phyloP scores from a whole-genome alignment of 2,888 invertebrate genomes.

The Hypomecis punctinalis region DNA sequence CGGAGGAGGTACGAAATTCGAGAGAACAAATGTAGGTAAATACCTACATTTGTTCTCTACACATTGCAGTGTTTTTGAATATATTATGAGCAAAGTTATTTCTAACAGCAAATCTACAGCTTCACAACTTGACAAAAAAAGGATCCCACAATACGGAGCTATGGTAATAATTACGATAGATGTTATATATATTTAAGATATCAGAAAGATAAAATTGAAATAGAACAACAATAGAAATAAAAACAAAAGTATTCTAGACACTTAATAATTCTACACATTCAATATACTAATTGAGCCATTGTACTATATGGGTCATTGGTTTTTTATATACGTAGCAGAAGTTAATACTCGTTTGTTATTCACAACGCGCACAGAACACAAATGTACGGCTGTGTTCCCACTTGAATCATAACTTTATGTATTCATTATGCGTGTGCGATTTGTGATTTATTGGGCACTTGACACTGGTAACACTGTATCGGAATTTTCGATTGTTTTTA shows the following conservation, averaged over 20 bases:
- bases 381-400: constrained; percentile 35
- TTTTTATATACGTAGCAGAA: constrained; percentile 26
- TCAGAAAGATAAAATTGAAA: neutral
- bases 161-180: too few relatives aligned
- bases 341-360: constrained; percentile 31
- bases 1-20: too few relatives aligned
- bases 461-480: constrained; percentile 46
- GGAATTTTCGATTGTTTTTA: constrained; percentile 49
- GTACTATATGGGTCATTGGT: constrained; percentile 24
- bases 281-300: constrained; percentile 16
- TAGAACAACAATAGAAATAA: neutral
- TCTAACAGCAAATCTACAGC: too few relatives aligned
- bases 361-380: constrained; percentile 35
- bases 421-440: constrained; percentile 48
- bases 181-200: too few relatives aligned
- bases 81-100: too few relatives aligned
- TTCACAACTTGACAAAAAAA: too few relatives aligned
- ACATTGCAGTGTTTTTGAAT: too few relatives aligned
- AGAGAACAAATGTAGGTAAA: too few relatives aligned
- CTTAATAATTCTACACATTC: constrained; percentile 12
- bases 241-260: constrained; percentile 9
- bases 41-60: too few relatives aligned
- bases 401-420: constrained; percentile 46
- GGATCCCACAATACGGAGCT: too few relatives aligned
- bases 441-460: constrained; percentile 52